Evolutionary conservation across 2,888 invertebrate species (phyloP).

Genomic region (Dugesia japonica): DNA sequence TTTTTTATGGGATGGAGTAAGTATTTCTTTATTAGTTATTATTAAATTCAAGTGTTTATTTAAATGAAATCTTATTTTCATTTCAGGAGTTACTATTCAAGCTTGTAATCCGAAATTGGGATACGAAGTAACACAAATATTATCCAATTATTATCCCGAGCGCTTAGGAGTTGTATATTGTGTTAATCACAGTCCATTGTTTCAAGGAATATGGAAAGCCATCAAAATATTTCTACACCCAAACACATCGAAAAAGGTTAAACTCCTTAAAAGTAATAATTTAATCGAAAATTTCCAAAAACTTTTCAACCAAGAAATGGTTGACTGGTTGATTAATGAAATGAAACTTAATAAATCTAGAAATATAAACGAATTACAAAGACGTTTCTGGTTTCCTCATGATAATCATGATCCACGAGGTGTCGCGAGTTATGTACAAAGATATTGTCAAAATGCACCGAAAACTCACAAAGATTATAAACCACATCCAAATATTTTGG

Average conservation of each 20-base stretch:
- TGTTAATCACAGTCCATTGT: conserved; percentile 42
- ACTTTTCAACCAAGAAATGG: conserved; percentile 41
- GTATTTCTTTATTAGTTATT: too few relatives aligned
- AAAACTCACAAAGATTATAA: conserved; percentile 36
- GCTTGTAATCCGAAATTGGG: conserved; percentile 44
- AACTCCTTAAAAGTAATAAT: conserved; percentile 39
- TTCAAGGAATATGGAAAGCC: conserved; percentile 45
- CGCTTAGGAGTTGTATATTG: conserved; percentile 43
- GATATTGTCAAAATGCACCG: conserved; percentile 38
- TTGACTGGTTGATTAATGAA: conserved; percentile 42
- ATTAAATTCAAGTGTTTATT: not conserved
- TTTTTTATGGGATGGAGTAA: too few relatives aligned
- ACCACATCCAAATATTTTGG: conserved; percentile 44
- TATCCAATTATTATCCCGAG: conserved; percentile 45
- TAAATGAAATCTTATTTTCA: not conserved
- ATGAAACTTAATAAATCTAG: conserved; percentile 41
- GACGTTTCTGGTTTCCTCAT: conserved; percentile 41
- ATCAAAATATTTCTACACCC: conserved; percentile 42
- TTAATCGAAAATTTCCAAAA: conserved; percentile 40
- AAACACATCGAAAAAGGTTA: conserved; percentile 41
- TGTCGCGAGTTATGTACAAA: conserved; percentile 39
- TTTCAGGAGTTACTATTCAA: conserved; percentile 42
- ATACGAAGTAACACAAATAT: conserved; percentile 40
- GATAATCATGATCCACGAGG: conserved; percentile 43
- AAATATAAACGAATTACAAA: conserved; percentile 39